Percentiles rank a stretch among this genome's conserved stretches.
Conservation (phyloP, 2,888 invertebrate genomes). For the Entomobrya multifasciata region DNA sequence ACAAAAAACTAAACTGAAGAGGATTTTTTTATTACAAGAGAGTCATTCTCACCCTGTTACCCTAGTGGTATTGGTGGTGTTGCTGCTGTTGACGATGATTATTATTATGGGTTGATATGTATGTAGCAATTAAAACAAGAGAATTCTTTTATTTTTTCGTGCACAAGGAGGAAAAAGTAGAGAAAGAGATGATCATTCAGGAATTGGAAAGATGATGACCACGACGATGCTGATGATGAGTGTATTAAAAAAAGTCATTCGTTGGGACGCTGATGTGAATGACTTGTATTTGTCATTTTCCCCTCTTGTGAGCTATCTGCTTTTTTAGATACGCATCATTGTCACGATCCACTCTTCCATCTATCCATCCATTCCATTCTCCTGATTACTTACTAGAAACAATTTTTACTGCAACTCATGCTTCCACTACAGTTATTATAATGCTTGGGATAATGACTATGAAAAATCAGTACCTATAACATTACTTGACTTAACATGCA, state of each 20-base stretch:
- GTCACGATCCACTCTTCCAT: constrained; percentile 51
- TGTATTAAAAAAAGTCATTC: constrained; percentile 20
- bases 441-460: too few relatives aligned
- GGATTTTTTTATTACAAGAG: constrained; percentile 17
- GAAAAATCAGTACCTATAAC: too few relatives aligned
- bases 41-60: constrained; percentile 11
- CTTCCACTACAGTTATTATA: too few relatives aligned
- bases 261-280: constrained; percentile 44
- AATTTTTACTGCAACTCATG: constrained; percentile 10
- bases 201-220: constrained; percentile 9
- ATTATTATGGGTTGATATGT: constrained; percentile 25
- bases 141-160: constrained; percentile 32
- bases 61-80: too few relatives aligned
- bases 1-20: too few relatives aligned
- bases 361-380: constrained; percentile 34
- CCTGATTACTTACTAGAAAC: constrained; percentile 45
- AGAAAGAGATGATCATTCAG: neutral
- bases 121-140: constrained; percentile 52
- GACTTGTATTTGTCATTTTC: constrained; percentile 22
- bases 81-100: neutral
- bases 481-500: too few relatives aligned
- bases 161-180: constrained; percentile 18
- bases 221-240: neutral
- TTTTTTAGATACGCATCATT: constrained; percentile 29
- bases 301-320: too few relatives aligned